A percentile compares a stretch with the other conserved stretches of the same genome.
These are phyloP conservation scores for Dromas ardeola DNA, from an alignment of 2,113 vertebrate genomes.

Conservation along the genomic window DNA sequence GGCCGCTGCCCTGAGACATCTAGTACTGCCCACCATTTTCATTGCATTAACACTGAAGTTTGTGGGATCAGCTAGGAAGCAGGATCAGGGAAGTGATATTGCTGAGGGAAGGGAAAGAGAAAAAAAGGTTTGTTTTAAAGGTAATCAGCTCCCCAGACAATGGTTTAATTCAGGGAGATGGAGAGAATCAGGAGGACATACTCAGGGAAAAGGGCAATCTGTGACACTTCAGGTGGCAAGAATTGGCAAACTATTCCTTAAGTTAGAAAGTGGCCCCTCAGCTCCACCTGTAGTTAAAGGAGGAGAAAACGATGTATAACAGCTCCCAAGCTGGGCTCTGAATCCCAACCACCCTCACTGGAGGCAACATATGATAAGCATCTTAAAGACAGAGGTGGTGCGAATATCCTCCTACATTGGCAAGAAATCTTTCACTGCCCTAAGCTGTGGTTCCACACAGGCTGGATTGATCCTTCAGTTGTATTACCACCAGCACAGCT, in stretches of 20 bases:
- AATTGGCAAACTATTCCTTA: not conserved
- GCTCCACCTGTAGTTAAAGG: not conserved
- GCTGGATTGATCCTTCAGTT: not conserved
- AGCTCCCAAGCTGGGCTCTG: not conserved
- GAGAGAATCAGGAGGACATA: not conserved
- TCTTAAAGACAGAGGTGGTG: not conserved
- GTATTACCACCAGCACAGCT: not conserved
- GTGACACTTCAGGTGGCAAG: not conserved
- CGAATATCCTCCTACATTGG: not conserved
- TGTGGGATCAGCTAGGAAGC: not conserved
- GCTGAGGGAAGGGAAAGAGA: not conserved
- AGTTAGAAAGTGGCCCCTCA: not conserved
- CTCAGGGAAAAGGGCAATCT: not conserved
- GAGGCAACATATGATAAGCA: not conserved
- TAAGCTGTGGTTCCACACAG: not conserved
- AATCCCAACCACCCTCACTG: not conserved
- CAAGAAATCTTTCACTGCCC: not conserved
- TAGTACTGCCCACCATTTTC: not conserved
- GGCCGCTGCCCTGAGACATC: not conserved
- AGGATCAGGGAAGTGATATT: not conserved
- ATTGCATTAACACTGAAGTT: not conserved
- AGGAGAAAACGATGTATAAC: not conserved
- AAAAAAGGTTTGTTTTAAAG: not conserved
- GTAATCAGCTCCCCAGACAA: not conserved
- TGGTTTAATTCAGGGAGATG: not conserved